Percentiles rank a stretch among this genome's conserved stretches.
These are phyloP conservation scores for Anolis apletophallus DNA, from an alignment of 2,797 vertebrate species.

Conservation along the genomic window DNA sequence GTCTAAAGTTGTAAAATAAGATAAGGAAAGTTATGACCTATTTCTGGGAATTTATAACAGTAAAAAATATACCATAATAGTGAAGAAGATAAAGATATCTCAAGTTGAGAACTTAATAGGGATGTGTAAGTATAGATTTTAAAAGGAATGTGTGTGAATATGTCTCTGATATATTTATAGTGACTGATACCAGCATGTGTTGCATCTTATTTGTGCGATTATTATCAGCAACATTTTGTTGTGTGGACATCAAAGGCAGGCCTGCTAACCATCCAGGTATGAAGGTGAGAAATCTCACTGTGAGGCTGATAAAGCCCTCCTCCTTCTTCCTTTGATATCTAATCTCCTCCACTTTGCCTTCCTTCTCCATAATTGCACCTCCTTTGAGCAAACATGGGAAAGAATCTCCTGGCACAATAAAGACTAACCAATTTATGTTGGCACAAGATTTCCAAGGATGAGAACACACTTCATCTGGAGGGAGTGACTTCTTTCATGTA, in stretches of 20 bases:
- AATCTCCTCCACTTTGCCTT: conserved; percentile 9
- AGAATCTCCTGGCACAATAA: conserved; percentile 6
- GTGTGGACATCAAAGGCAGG: background rate
- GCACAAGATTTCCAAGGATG: background rate
- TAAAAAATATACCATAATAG: background rate
- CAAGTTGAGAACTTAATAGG: background rate
- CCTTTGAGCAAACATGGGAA: conserved; percentile 6
- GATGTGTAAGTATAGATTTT: background rate
- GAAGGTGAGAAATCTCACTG: background rate
- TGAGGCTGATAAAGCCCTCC: conserved; percentile 7
- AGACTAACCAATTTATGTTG: background rate
- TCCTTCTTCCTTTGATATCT: conserved; percentile 23
- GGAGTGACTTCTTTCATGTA: background rate
- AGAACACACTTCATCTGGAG: background rate
- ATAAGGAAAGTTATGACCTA: background rate
- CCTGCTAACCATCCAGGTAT: background rate
- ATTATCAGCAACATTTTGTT: background rate
- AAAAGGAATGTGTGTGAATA: background rate
- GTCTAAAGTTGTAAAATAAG: background rate
- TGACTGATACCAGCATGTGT: background rate
- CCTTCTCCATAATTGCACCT: conserved; percentile 5
- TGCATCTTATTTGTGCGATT: background rate
- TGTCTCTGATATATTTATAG: background rate
- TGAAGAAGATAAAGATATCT: background rate
- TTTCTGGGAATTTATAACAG: background rate